Evolutionary conservation across 2,888 invertebrate genomes (phyloP), one percentile per base, ranked within the genome.

Genomic region (Yponomeuta evonymella): DNA sequence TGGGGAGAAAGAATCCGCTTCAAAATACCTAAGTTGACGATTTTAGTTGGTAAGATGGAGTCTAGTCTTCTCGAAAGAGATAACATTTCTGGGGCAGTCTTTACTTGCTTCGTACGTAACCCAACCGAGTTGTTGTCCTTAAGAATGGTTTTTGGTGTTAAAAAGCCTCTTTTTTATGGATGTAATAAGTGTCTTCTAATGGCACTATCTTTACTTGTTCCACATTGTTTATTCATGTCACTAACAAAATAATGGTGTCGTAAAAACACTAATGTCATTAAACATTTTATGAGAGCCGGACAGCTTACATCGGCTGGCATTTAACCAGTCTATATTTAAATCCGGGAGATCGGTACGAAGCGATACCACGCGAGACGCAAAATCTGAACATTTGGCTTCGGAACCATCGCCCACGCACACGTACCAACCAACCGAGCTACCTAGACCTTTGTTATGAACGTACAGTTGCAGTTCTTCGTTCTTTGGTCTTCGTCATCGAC

Each of bases 291-390:
- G 81, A 75, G 76, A 79, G 76, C 78, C 79, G 79, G 78, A 78
- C 81, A 76, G 81, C 83, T 83, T 84, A 88, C 84, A 82, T 81
- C 78, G 81, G 81, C 83, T 90, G 89, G 87, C 89, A 90, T 90
- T 90, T 89, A 85, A 85, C 82, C 77, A 79, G 75, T 81, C 86
- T 90, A 91, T 86, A 87, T 85, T 87, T 90, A 90, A 82, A 79
- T 81, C 79, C 77, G 74, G 73, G 79, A 76, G 76, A 78, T 76
- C 78, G 75, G 73, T 74, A 73, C 74, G 75, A 29, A 70, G 83
- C 85, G 85, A 83, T 83, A 82, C 77, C 74, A 15, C 74, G 76
- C 76, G 74, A 81, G 81, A 80, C 78, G 73, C 76, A 78, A 77
- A 77, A 76, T 78, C 76, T 79, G 74, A 75, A 73, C 76, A 78